phyloP scores from a whole-genome alignment of 2,888 invertebrate genomes.

The Ormyrus pomaceus region DNA sequence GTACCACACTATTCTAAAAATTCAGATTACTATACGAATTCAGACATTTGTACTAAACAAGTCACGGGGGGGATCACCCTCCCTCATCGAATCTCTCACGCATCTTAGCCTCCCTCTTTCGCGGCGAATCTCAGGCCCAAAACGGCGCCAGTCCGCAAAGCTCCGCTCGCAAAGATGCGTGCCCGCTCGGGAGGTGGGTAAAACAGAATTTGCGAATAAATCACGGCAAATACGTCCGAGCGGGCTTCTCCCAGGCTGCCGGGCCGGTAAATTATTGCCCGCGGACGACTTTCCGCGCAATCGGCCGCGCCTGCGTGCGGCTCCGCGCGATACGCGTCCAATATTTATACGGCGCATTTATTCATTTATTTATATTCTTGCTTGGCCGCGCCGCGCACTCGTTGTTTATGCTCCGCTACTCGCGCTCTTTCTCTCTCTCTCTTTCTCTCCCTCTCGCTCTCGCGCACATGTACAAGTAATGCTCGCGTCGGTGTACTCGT shows the following conservation, averaged over 20 bases:
- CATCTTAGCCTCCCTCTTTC: too few species aligned
- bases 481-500: neutral
- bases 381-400: too few species aligned
- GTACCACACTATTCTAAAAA: too few species aligned
- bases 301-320: slow-evolving; percentile 41
- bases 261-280: slow-evolving; percentile 65
- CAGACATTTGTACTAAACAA: too few species aligned
- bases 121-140: too few species aligned
- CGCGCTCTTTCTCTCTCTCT: neutral
- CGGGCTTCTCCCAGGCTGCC: slow-evolving; percentile 38
- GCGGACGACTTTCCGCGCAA: slow-evolving; percentile 32
- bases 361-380: slow-evolving; percentile 59
- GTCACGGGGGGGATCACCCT: too few species aligned
- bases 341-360: slow-evolving; percentile 65
- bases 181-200: slow-evolving; percentile 29
- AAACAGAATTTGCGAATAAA: slow-evolving; percentile 66
- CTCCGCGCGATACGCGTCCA: slow-evolving; percentile 55
- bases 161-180: too few species aligned
- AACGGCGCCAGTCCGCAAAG: too few species aligned
- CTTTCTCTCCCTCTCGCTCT: neutral
- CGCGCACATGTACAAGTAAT: neutral
- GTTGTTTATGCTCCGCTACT: slow-evolving; percentile 29
- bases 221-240: slow-evolving; percentile 63
- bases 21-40: too few species aligned
- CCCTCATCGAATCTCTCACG: too few species aligned